These are phyloP conservation scores for Pyrocephalus nanus DNA, from an alignment of 2,797 vertebrate genomes.

Conservation along the genomic window DNA sequence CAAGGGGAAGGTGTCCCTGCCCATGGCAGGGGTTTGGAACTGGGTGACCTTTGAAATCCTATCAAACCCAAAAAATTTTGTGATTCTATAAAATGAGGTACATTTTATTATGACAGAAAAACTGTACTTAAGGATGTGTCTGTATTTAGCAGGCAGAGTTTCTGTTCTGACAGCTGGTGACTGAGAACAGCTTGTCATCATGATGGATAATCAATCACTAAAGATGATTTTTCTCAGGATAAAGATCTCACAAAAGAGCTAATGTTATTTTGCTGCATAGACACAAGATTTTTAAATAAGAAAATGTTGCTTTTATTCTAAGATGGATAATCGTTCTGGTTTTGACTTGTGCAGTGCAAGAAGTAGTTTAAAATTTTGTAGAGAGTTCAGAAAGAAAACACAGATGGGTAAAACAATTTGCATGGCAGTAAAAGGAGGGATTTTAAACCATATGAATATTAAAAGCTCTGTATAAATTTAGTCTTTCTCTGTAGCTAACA, in stretches of 20 bases:
- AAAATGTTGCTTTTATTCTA: background rate
- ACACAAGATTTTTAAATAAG: background rate
- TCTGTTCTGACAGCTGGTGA: background rate
- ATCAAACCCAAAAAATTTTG: background rate
- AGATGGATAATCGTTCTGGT: background rate
- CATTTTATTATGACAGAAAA: background rate
- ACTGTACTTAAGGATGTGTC: background rate
- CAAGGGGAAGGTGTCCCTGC: background rate
- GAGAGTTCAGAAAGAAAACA: background rate
- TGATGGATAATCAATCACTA: background rate
- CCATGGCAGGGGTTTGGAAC: background rate
- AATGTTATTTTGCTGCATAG: background rate
- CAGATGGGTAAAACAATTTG: background rate
- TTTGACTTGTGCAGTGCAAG: background rate
- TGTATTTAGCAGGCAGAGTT: background rate
- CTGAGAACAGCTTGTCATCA: background rate
- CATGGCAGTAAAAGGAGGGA: fast-evolving
- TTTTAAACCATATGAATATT: background rate
- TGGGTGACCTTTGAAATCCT: background rate
- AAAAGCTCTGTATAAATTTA: background rate
- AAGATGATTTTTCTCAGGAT: background rate
- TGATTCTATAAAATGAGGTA: background rate
- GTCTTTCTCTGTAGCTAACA: background rate
- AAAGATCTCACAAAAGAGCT: background rate
- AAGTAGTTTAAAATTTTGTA: background rate